Evolutionary conservation across 2,888 invertebrate genomes (phyloP).

Genomic region (Bursaphelenchus okinawaensis): DNA sequence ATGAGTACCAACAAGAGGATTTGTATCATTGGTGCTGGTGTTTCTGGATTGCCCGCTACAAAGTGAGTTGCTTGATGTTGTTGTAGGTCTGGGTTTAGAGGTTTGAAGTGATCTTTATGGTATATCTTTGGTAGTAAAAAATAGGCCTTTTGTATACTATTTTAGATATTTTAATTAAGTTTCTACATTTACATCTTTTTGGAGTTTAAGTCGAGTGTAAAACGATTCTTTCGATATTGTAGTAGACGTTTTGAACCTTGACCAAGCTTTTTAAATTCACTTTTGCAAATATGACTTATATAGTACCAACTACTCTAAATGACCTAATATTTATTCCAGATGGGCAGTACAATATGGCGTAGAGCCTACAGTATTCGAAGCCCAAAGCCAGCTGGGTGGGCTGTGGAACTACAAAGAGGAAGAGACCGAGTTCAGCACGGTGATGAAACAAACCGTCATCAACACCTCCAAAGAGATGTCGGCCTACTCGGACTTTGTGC

Average conservation of each 20-base stretch:
- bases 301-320: too few relatives aligned
- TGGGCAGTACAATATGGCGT: slow-evolving; percentile 7
- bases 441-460: slow-evolving; percentile 11
- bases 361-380: slow-evolving; percentile 10
- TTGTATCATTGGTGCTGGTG: slow-evolving; percentile 58
- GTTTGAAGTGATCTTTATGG: too few relatives aligned
- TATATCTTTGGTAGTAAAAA: too few relatives aligned
- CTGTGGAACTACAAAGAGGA: slow-evolving; percentile 16
- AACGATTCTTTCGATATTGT: too few relatives aligned
- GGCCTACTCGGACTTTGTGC: slow-evolving; percentile 60
- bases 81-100: too few relatives aligned
- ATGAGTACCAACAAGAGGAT: background rate
- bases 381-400: background rate
- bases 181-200: too few relatives aligned
- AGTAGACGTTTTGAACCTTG: too few relatives aligned
- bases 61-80: slow-evolving; percentile 20
- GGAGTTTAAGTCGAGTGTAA: too few relatives aligned
- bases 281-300: too few relatives aligned
- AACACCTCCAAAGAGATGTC: slow-evolving; percentile 25
- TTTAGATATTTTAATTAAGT: too few relatives aligned
- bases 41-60: slow-evolving; percentile 58
- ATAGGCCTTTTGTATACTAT: too few relatives aligned
- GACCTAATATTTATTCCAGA: slow-evolving; percentile 1
- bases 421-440: slow-evolving; percentile 15
- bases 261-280: too few relatives aligned